phyloP scores from a whole-genome alignment of 2,888 invertebrate species.

The Azorinus chamasolen region DNA sequence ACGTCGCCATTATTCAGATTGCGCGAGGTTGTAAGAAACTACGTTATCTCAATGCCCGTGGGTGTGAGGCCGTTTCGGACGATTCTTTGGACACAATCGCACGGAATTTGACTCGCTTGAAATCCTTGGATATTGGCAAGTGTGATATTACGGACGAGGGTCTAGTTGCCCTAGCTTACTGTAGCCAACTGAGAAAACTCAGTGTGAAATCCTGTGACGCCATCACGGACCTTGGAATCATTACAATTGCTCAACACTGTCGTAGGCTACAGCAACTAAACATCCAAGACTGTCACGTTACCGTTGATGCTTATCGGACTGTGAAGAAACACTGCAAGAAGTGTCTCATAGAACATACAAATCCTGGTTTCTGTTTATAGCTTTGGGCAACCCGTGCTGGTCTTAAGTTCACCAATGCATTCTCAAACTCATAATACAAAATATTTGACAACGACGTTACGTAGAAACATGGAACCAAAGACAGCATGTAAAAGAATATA shows the following conservation, averaged over 20 bases:
- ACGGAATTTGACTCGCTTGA: slow-evolving; percentile 93
- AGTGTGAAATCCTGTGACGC: slow-evolving; percentile 96
- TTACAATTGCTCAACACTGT: slow-evolving; percentile 95
- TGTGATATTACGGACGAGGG: slow-evolving; percentile 97
- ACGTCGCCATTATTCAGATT: slow-evolving; percentile 95
- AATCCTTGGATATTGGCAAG: slow-evolving; percentile 96
- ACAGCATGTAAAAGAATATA: too few species aligned
- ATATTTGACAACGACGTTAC: too few species aligned
- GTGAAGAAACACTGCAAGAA: slow-evolving; percentile 97
- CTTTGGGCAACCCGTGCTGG: too few species aligned
- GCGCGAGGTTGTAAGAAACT: slow-evolving; percentile 95
- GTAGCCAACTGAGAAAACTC: slow-evolving; percentile 94
- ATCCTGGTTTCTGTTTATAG: slow-evolving; percentile 91
- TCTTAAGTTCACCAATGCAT: too few species aligned
- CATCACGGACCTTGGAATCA: slow-evolving; percentile 95
- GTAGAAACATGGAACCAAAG: too few species aligned
- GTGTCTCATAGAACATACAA: slow-evolving; percentile 97
- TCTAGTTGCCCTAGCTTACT: slow-evolving; percentile 91
- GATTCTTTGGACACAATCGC: slow-evolving; percentile 95
- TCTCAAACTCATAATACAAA: too few species aligned
- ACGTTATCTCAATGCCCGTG: slow-evolving; percentile 94
- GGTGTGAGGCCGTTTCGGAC: slow-evolving; percentile 97
- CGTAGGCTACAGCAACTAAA: slow-evolving; percentile 96
- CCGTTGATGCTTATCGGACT: slow-evolving; percentile 95
- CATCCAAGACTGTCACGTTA: slow-evolving; percentile 97